Conservation (phyloP, 2,113 vertebrate genomes). For the Candoia aspera region DNA sequence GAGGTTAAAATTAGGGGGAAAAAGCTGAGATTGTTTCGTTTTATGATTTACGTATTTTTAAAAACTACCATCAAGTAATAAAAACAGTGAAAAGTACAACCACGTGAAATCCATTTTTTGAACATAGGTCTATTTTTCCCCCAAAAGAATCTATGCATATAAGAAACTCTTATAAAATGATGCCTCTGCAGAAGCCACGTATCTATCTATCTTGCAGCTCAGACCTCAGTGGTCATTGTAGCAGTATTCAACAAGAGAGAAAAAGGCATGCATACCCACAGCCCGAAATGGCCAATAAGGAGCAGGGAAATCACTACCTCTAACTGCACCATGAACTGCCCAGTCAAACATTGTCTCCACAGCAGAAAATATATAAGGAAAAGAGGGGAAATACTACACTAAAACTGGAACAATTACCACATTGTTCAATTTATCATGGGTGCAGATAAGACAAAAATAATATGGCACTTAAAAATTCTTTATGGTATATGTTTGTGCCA, state of each 20-base stretch:
- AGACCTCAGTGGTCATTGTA: not conserved
- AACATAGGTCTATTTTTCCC: not conserved
- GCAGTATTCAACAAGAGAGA: not conserved
- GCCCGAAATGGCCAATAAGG: not conserved
- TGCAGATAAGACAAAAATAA: not conserved
- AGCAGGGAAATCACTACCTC: not conserved
- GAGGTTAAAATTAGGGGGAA: not conserved
- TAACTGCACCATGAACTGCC: not conserved
- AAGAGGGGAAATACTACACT: not conserved
- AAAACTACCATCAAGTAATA: not conserved
- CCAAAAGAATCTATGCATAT: not conserved
- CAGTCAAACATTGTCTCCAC: not conserved
- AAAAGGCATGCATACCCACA: not conserved
- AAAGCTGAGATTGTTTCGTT: not conserved
- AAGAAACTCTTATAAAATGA: not conserved
- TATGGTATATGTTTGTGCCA: not conserved
- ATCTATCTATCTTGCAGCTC: not conserved
- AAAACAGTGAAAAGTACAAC: not conserved
- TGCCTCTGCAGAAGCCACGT: not conserved
- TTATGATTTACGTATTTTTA: not conserved
- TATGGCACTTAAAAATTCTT: not conserved
- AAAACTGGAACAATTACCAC: not conserved
- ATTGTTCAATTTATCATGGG: not conserved
- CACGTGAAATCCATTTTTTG: not conserved
- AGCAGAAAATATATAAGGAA: not conserved